Conservation (phyloP, 2,888 invertebrate species). For the Clitarchus hookeri region DNA sequence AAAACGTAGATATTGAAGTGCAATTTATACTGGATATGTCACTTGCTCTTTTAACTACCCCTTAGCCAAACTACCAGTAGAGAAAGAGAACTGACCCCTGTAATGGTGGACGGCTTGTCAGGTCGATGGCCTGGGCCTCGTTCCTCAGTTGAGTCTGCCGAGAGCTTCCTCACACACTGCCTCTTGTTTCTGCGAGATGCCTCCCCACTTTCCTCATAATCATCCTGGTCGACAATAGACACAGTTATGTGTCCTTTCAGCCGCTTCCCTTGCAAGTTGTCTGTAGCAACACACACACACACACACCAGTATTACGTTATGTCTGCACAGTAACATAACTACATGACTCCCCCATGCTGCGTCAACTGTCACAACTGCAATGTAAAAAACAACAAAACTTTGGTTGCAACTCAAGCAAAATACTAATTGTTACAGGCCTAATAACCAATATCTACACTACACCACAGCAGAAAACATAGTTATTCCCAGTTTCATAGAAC, state of each 20-base stretch:
- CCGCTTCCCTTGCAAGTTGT: neutral
- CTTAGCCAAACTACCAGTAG: neutral
- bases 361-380: no score
- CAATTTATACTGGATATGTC: no score
- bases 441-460: no score
- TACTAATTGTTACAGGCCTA: no score
- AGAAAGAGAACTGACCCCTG: neutral
- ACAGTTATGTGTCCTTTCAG: constrained; percentile 2
- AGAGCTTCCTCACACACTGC: constrained; percentile 3
- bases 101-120: neutral
- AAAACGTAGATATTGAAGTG: no score
- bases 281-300: neutral
- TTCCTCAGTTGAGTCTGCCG: neutral
- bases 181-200: neutral
- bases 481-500: no score
- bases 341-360: no score
- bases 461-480: no score
- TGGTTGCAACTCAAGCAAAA: no score
- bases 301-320: neutral
- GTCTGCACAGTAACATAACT: no score
- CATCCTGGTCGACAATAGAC: constrained; percentile 1
- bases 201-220: neutral
- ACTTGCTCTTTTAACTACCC: no score
- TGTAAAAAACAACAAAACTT: no score
- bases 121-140: neutral